Evolutionary conservation across 2,113 vertebrate species (phyloP).

Genomic region (Chrysochloris asiatica): DNA sequence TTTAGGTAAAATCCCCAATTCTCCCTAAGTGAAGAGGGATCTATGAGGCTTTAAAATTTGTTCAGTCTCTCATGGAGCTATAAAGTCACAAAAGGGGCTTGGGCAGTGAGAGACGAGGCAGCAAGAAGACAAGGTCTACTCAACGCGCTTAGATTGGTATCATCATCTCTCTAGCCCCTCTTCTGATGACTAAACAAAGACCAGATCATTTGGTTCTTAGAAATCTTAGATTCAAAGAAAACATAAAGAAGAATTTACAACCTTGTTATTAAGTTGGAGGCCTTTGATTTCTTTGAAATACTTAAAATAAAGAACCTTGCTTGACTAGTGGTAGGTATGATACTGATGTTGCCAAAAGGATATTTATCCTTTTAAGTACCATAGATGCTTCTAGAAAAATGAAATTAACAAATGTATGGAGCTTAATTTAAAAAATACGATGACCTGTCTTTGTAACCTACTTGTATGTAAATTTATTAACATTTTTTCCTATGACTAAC

Average conservation of each 20-base stretch:
- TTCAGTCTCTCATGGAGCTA: too few relatives aligned
- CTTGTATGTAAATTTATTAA: conserved; percentile 26
- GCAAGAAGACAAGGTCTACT: neutral
- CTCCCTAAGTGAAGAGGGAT: neutral
- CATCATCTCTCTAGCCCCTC: neutral
- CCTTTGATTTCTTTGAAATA: conserved; percentile 43
- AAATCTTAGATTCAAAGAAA: conserved; percentile 25
- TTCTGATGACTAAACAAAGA: neutral
- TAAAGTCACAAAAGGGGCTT: neutral
- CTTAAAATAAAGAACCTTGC: neutral
- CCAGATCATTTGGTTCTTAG: neutral
- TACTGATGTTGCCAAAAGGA: neutral
- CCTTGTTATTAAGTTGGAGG: neutral
- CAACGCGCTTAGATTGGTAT: neutral
- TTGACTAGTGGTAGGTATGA: neutral
- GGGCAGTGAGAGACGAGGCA: neutral
- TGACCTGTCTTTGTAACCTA: neutral
- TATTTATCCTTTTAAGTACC: neutral
- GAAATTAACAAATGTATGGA: conserved; percentile 20
- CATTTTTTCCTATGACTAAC: conserved; percentile 51
- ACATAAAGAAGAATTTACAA: conserved; percentile 36
- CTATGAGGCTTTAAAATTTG: neutral
- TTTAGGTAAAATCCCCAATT: neutral
- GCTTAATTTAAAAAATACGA: neutral
- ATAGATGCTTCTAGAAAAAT: conserved; percentile 30